Evolutionary conservation across 2,797 vertebrate species (phyloP).

Genomic region (Neopelma chrysocephalum): DNA sequence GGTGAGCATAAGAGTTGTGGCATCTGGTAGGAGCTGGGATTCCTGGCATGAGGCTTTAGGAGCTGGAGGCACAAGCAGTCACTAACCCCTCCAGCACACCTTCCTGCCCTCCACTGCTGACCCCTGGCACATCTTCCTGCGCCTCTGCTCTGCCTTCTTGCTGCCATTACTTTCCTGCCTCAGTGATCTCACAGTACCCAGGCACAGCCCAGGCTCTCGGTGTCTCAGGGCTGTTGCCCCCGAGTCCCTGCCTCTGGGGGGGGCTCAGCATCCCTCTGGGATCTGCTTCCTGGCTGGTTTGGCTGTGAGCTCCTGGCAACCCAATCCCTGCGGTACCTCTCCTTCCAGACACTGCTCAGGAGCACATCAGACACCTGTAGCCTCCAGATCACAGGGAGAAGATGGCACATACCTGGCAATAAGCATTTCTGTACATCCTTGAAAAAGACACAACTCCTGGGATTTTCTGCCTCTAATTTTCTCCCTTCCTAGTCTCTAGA

Average conservation of each 20-base stretch:
- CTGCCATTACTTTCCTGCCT: neutral
- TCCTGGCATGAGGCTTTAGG: neutral
- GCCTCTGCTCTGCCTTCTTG: rapidly evolving
- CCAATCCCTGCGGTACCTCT: rapidly evolving
- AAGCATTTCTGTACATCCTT: neutral
- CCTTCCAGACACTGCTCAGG: neutral
- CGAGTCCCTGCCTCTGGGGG: rapidly evolving
- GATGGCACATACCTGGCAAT: neutral
- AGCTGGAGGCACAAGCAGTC: neutral
- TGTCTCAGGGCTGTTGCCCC: neutral
- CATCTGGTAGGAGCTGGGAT: neutral
- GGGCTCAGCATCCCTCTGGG: neutral
- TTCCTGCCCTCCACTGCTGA: neutral
- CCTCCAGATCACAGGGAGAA: neutral
- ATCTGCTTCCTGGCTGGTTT: neutral
- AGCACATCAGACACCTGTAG: neutral
- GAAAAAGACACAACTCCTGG: neutral
- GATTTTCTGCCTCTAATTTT: neutral
- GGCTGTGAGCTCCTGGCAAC: neutral
- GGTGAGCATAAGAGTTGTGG: neutral
- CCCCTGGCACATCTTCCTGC: neutral
- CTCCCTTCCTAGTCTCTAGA: neutral
- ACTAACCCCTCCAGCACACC: neutral
- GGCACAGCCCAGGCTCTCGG: neutral
- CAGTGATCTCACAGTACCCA: neutral